Base-by-base conservation (phyloP, 2,888 invertebrate genomes). In the Drosophila setosimentum region DNA sequence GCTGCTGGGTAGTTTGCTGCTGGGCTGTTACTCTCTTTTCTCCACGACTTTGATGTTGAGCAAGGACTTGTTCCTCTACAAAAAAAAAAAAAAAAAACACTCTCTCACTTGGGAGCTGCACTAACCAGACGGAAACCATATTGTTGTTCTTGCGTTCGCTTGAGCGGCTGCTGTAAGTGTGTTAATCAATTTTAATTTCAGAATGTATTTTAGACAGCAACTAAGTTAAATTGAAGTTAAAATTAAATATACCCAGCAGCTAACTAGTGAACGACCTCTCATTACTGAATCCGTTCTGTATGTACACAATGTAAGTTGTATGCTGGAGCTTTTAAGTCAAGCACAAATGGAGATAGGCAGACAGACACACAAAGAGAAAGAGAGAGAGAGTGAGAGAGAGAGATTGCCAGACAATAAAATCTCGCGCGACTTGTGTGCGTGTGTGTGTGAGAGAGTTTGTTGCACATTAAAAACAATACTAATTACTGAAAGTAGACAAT, bases 401-500 rank as follows among this genome's bases (percentile, higher is more conserved):
- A 33, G 13, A 70, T 68, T 58, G 37, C 40, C 63, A 42, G 42
- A 40, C 71, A 69, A 73, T 75, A 42, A 75, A 84, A 65, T 71
- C 59, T n/a, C 42, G 33, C 45, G 53, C 40, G 29, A 16, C 30
- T 40, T 68, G 27, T 65, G 40, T 32, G n/a, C 40, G 21, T 68
- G 27, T 65, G 40, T 32, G n/a, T 45, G 21, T 60, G 40, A 21
- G 27, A 49, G 4, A 32, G 51, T 50, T 49, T 42, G 49, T 40
- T 24, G 48, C 18, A 48, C 58, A 64, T 74, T 66, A 67, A 68
- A 68, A 65, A 37, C 29, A 18, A 57, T 58, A 67, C 78, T 69
- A 84, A 82, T 82, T 82, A 73, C 67, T 27, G 29, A 61, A 57
- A 61, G 54, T 54, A 60, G 13, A 42, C 55, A 59, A 48, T 24